These are phyloP conservation scores for Diadegma fenestrale DNA, from an alignment of 2,888 invertebrate species.

Conservation along the genomic window DNA sequence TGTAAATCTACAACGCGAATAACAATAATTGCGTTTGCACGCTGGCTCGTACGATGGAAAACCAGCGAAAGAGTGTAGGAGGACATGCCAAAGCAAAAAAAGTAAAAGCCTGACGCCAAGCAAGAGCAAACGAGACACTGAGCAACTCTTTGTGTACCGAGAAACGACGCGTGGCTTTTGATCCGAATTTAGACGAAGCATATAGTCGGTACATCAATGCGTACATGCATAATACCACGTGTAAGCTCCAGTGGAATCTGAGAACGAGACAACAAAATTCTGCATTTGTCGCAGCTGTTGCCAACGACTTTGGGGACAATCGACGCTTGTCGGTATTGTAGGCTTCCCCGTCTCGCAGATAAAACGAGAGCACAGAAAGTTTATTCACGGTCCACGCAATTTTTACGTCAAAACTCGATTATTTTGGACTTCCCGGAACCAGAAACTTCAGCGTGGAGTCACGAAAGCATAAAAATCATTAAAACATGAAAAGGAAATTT, in stretches of 20 bases:
- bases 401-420: not conserved
- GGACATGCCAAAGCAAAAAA: conserved; percentile 32
- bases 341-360: conserved; percentile 71
- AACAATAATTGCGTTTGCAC: conserved; percentile 59
- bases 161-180: conserved; percentile 65
- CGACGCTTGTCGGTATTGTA: conserved; percentile 72
- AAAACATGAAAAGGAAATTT: not conserved
- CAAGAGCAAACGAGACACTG: conserved; percentile 53
- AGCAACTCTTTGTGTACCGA: conserved; percentile 56
- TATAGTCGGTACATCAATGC: not conserved
- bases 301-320: conserved; percentile 73
- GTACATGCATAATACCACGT: conserved; percentile 14
- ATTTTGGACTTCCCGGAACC: not conserved
- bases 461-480: no score
- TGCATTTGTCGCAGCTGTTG: conserved; percentile 75
- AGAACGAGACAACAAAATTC: conserved; percentile 62
- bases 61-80: conserved; percentile 13
- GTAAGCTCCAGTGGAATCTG: conserved; percentile 40
- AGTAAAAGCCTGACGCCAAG: conserved; percentile 29
- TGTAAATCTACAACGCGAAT: conserved; percentile 69
- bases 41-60: conserved; percentile 15
- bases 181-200: conserved; percentile 66
- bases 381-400: conserved; percentile 56
- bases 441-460: not conserved
- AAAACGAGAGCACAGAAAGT: conserved; percentile 62